These are phyloP conservation scores for Lophochroa leadbeateri DNA, from an alignment of 2,113 vertebrate species.

Conservation along the genomic window DNA sequence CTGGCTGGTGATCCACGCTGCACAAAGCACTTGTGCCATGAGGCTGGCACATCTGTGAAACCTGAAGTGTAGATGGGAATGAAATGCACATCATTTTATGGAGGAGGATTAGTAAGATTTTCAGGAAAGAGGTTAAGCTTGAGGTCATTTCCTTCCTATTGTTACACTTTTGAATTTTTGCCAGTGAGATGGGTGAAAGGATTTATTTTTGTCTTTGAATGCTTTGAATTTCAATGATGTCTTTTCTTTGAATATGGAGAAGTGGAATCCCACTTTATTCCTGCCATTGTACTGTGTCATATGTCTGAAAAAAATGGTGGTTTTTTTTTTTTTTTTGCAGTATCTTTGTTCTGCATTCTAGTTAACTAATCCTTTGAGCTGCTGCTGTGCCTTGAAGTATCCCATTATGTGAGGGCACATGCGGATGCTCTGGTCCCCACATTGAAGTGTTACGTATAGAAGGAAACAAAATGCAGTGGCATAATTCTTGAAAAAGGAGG, in stretches of 20 bases:
- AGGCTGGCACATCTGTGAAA: not conserved
- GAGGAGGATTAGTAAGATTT: conserved; percentile 39
- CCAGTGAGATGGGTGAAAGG: conserved; percentile 46
- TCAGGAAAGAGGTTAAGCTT: conserved; percentile 62
- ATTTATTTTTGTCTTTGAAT: conserved; percentile 58
- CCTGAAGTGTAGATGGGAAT: not conserved
- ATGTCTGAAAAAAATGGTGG: not conserved
- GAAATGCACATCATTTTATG: not conserved
- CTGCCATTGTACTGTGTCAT: not conserved
- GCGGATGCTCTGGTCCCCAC: not conserved
- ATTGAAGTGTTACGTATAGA: not conserved
- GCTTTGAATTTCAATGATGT: conserved; percentile 36
- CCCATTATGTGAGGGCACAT: not conserved
- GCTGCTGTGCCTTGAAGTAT: not conserved
- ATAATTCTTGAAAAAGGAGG: not conserved
- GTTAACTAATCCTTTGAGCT: not conserved
- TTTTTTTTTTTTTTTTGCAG: not conserved
- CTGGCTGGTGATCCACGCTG: not conserved
- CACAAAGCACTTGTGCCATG: rapidly evolving
- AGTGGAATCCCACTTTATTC: conserved; percentile 44
- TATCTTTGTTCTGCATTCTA: not conserved
- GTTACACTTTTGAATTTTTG: conserved; percentile 34
- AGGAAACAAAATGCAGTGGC: not conserved
- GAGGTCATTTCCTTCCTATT: conserved; percentile 65
- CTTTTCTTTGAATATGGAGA: not conserved